Conservation (phyloP, 2,797 vertebrate genomes). For the Crenichthys baileyi region DNA sequence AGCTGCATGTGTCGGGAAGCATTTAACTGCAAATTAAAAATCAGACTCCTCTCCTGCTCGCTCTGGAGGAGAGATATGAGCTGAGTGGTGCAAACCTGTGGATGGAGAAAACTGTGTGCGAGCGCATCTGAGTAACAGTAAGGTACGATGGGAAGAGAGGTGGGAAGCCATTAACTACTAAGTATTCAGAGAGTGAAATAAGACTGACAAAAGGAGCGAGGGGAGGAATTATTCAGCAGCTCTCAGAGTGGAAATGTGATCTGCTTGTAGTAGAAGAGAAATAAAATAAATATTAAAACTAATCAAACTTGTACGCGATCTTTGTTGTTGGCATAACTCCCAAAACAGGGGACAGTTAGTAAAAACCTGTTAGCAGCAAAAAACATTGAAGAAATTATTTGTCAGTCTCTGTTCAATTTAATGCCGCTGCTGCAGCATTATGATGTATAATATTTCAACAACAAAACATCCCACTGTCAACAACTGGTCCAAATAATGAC, state of each 20-base stretch:
- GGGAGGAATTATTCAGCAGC: constrained; percentile 78
- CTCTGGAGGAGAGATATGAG: constrained; percentile 67
- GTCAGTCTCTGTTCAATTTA: neutral
- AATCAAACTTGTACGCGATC: constrained; percentile 28
- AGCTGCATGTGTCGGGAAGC: constrained; percentile 74
- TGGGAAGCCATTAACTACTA: constrained; percentile 82
- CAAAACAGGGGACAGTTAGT: neutral
- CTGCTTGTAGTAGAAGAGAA: constrained; percentile 70
- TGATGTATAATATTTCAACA: neutral
- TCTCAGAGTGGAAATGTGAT: constrained; percentile 72
- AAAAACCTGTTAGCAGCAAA: neutral
- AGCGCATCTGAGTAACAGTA: constrained; percentile 46
- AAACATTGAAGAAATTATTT: neutral
- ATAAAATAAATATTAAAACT: too few relatives aligned
- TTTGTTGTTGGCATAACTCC: constrained; percentile 22
- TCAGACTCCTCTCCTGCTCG: constrained; percentile 71
- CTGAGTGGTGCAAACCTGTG: constrained; percentile 72
- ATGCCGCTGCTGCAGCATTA: neutral
- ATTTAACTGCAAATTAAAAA: constrained; percentile 85
- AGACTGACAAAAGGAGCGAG: constrained; percentile 80
- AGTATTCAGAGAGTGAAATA: constrained; percentile 86
- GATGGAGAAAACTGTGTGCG: constrained; percentile 41
- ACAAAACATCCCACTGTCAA: neutral
- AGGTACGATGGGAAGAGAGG: constrained; percentile 65
- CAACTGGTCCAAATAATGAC: neutral